Evolutionary conservation across 1,140 invertebrate genomes (phyloP), one percentile per base, ranked within the genome.

Genomic region (Parasteatoda tepidariorum): DNA sequence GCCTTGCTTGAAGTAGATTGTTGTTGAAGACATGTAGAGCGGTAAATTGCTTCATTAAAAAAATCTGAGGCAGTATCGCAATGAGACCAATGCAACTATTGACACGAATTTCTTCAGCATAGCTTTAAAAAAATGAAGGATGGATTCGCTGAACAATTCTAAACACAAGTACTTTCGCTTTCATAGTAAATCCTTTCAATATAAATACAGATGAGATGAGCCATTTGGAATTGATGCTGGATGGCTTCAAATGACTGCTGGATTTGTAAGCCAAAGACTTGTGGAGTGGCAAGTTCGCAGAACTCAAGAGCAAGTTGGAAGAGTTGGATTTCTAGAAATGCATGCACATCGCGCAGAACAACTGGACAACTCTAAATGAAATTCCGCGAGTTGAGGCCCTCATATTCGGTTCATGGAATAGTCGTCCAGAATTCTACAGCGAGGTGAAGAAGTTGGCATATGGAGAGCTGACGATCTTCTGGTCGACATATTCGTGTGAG

Each of bases 81-180:
- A 68, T 68, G 26, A 68, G 26, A 68, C 22, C 66, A 68, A 28
- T 68, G 66, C 31, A 68, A 68, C 6, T 68, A 28, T 68, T 68
- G 66, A 68, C 66, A 68, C 66, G 22, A 68, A 31, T 68, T 68
- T 7, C 66, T 31, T 34, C 38, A 34, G 66, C 66, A 68, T 28
- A 68, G 66, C 26, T 68, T 22, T 68, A 68, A 68, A 68, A 68
- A 68, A 68, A 68, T 68, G 15, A 7, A 68, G 26, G 66, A 68
- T 68, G 66, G 26, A 68, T 68, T 68, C 26, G 31, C 22, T 68
- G 66, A 68, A 18, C 33, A 28, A 68, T 68, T 68, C 28, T 18
- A 68, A 48, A 41, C 38, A 41, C 5, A 41, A 41, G 38, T 41
- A 41, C 38, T 41, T 41, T 41, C 5, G 38, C 38, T 6, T 41